Conservation (phyloP, 92 coral and sea anemone genomes). For the Phenganax marumi region DNA sequence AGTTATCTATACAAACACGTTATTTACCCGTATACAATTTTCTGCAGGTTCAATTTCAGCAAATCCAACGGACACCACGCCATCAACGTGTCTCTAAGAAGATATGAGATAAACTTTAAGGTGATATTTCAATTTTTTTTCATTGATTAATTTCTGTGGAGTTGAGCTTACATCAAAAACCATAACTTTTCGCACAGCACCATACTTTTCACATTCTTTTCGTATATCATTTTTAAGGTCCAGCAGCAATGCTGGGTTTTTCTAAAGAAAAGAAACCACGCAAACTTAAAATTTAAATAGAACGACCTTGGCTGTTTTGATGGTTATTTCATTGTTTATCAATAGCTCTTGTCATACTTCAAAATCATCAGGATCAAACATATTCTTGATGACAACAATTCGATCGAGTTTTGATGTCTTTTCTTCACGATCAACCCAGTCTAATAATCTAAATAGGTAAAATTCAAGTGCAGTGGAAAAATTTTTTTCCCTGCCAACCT, state of each 20-base stretch:
- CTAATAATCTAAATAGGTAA: slow-evolving; percentile 65
- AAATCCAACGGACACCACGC: slow-evolving; percentile 90
- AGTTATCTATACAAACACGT: background rate
- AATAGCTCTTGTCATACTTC: slow-evolving; percentile 59
- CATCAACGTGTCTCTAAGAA: slow-evolving; percentile 80
- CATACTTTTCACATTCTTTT: slow-evolving; percentile 91
- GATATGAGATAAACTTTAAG: background rate
- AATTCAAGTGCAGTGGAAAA: background rate
- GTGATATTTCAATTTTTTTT: background rate
- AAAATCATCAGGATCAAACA: slow-evolving; percentile 80
- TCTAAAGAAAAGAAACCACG: slow-evolving; percentile 47
- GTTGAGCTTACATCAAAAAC: slow-evolving; percentile 84
- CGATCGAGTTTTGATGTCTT: slow-evolving; percentile 78
- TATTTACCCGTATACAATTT: slow-evolving; percentile 72
- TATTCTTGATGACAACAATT: slow-evolving; percentile 76
- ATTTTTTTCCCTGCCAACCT: background rate
- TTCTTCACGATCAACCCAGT: slow-evolving; percentile 94
- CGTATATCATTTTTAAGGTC: slow-evolving; percentile 77
- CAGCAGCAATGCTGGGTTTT: slow-evolving; percentile 68
- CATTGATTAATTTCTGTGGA: background rate
- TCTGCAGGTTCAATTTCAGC: slow-evolving; percentile 76
- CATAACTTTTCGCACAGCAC: slow-evolving; percentile 89
- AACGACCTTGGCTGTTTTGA: background rate
- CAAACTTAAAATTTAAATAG: background rate
- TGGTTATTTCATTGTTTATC: background rate